Base-by-base conservation (phyloP, 2,888 invertebrate genomes). In the Calephelis perditalis region DNA sequence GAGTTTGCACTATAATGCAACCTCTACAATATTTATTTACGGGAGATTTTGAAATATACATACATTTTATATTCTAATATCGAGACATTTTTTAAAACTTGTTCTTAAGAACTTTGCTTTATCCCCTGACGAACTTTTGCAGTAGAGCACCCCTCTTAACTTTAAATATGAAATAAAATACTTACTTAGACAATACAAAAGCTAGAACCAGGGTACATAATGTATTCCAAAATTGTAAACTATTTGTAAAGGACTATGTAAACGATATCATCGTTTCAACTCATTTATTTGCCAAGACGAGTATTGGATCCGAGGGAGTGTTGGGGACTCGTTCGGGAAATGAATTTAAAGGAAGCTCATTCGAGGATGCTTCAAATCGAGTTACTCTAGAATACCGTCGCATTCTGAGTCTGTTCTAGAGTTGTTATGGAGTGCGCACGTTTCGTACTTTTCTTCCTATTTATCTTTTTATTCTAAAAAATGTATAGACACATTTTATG, bases 321-420 rank as follows among this genome's bases (percentile, higher is more conserved):
- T 47, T 47, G 59, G 59, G 57, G 55, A 64, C 62, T 69, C 65
- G 64, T 65, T 62, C 65, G 64, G 69, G 67, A 69, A 69, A 69
- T 65, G 59, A 67, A 64, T 64, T 68, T 67, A 67, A 67, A 58
- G 49, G 58, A 56, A 58, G 55, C 35, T 43, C 59, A 59, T 35
- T 57, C 61, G 45, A 57, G 63, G 61, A 60, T 62, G 63, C 46
- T 64, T 35, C 60, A 62, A 65, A 67, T 64, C 61, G 62, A 66
- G 61, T 67, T 66, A 61, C 59, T 40, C 35, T 15, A 54, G 43
- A 47, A 54, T 56, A 56, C 49, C 36, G 43, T 52, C 52, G 46
- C 55, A 26, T 37, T 47, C 12, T 8, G 26, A 49, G 49, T 8
- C 4, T 15, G 49, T 49, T 49, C 26, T 26, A 26, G 40, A 40